phyloP scores from a whole-genome alignment of 2,888 invertebrate genomes.

The Thysanoteuthis rhombus region DNA sequence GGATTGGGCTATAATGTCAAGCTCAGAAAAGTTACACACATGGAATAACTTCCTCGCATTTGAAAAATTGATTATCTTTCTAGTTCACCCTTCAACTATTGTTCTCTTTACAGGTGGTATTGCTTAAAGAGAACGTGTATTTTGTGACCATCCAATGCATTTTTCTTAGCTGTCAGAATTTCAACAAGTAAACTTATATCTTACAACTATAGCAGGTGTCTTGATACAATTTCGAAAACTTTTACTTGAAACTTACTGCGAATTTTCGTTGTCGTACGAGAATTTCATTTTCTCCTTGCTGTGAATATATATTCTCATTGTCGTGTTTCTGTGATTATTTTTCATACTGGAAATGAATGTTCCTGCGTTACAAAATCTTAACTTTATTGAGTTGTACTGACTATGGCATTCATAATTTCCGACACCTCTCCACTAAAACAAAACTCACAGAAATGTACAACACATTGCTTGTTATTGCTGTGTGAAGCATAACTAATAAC shows the following conservation, averaged over 20 bases:
- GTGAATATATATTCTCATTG: too few relatives aligned
- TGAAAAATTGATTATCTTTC: not conserved
- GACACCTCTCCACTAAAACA: too few relatives aligned
- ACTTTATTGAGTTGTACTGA: too few relatives aligned
- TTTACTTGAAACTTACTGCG: not conserved
- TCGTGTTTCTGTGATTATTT: too few relatives aligned
- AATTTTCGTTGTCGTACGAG: not conserved
- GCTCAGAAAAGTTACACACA: not conserved
- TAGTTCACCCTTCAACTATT: not conserved
- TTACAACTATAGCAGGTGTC: not conserved
- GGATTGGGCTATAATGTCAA: not conserved
- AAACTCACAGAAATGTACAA: too few relatives aligned
- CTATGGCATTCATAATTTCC: too few relatives aligned
- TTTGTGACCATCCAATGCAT: not conserved
- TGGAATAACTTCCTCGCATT: not conserved
- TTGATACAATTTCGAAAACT: not conserved
- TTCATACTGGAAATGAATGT: too few relatives aligned
- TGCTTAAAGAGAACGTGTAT: not conserved
- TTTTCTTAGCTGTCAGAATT: not conserved
- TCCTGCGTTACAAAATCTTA: too few relatives aligned
- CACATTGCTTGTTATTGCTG: too few relatives aligned
- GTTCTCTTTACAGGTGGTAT: not conserved
- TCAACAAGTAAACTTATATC: not conserved
- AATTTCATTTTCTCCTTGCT: not conserved
- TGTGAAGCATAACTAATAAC: too few relatives aligned